These are phyloP conservation scores for Cynodonichthys magdalenae DNA, from an alignment of 2,797 vertebrate species.

Conservation along the genomic window DNA sequence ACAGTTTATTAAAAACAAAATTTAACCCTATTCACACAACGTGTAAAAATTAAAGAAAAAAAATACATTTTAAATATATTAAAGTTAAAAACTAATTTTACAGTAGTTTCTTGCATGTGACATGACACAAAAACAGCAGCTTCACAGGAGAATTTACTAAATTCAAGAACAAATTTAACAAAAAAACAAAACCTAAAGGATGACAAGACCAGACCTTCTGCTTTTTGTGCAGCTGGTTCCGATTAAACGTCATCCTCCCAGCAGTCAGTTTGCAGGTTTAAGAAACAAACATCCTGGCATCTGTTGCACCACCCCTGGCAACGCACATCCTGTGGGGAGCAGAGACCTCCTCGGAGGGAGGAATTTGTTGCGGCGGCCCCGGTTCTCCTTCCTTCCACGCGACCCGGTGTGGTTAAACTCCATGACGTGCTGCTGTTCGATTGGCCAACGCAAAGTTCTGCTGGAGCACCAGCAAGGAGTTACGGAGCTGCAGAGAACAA, in stretches of 20 bases:
- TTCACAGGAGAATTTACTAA: conserved; percentile 1
- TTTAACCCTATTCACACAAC: conserved; percentile 22
- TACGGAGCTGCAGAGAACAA: conserved; percentile 86
- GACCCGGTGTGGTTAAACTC: conserved; percentile 36
- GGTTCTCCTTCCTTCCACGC: conserved; percentile 2
- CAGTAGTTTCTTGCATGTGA: conserved; percentile 17
- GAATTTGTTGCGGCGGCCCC: no score
- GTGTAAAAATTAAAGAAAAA: conserved; percentile 56
- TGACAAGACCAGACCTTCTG: conserved; percentile 20
- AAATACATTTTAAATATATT: conserved; percentile 33
- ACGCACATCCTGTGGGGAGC: conserved; percentile 45
- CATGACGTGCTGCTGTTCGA: conserved; percentile 72
- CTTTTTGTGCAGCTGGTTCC: conserved; percentile 10
- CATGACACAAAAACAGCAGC: conserved; percentile 12
- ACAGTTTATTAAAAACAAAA: conserved; percentile 29
- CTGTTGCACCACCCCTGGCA: conserved; percentile 45
- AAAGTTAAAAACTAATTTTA: conserved; percentile 33
- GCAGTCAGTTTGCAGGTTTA: conserved; percentile 32
- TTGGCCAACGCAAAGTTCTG: conserved; percentile 89
- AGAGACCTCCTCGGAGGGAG: conserved; percentile 45
- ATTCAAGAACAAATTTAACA: conserved; percentile 4
- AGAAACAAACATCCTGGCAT: conserved; percentile 50
- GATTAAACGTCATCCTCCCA: conserved; percentile 24
- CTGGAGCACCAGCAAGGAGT: conserved; percentile 90
- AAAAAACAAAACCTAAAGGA: conserved; percentile 5